Evolutionary conservation across 2,888 invertebrate species (phyloP), one percentile per base, ranked within the genome.

Genomic region (Drosophila kambysellisi): DNA sequence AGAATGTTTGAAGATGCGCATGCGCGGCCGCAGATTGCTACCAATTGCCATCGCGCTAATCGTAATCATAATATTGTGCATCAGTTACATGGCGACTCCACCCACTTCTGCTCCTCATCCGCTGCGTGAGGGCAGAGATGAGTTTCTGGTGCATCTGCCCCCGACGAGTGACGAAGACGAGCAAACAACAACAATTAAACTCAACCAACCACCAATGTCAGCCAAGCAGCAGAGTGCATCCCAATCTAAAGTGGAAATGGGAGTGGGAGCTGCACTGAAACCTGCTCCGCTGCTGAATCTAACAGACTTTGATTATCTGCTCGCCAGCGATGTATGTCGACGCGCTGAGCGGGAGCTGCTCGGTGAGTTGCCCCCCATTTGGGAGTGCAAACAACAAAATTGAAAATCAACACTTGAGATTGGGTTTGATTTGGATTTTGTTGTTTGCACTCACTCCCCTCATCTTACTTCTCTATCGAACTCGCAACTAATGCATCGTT

Each of bases 1-100:
- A 86, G 68, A 83, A 88, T 88, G 86, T 79, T 71, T 63, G 79
- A 85, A 91, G 87, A 92, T 92, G 92, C 91, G 92, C 79, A 81
- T 92, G 83, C 91, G 92, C 73, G 83, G 88, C 74, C 87, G 92
- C 61, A 92, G 91, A 88, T 70, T 91, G 65, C 70, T 92, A 48
- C 80, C 88, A 66, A 77, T 91, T 73, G 71, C 89, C 35, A 70
- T 91, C 37, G 82, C 88, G 39, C 61, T 81, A 39, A 73, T 83
- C 51, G 70, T 92, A 39, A 75, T 92, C 39, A 72, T 92, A 29
- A 76, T 92, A 57, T 67, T 92, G 64, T 90, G 88, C 66, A 79
- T 91, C 15, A 86, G 84, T 62, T 83, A 88, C n/a, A 82, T 86
- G 37, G 76, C 81, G 5, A 86, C 79, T 58, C 46, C 46, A 25